phyloP scores from a whole-genome alignment of 1,140 invertebrate genomes.

The Meteorus sp. region DNA sequence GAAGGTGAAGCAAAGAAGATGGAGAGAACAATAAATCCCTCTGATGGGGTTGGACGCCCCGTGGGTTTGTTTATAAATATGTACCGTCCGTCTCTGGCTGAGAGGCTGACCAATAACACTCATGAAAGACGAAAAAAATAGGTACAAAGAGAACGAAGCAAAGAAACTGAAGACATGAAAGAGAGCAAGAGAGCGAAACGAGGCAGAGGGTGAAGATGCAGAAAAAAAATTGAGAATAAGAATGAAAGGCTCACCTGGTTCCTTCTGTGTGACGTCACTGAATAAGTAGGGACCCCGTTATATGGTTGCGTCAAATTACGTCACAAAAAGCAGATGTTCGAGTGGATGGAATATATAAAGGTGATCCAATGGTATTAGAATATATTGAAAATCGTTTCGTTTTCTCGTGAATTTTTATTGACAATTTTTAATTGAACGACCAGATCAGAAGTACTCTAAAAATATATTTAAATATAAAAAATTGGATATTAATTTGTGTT shows the following conservation, averaged over 20 bases:
- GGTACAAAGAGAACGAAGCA: constrained; percentile 6
- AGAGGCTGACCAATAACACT: constrained; percentile 18
- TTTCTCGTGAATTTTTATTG: too few relatives aligned
- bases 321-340: constrained; percentile 38
- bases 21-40: constrained; percentile 30
- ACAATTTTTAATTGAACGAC: too few relatives aligned
- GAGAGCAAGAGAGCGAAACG: neutral
- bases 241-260: constrained; percentile 20
- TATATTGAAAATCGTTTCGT: too few relatives aligned
- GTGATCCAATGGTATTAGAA: too few relatives aligned
- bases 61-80: constrained; percentile 45
- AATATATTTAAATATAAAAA: constrained; percentile 1
- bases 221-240: neutral
- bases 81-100: constrained; percentile 4
- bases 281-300: constrained; percentile 39
- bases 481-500: neutral
- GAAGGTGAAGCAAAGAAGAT: constrained; percentile 17
- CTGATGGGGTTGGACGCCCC: constrained; percentile 34
- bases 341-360: neutral
- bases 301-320: constrained; percentile 40
- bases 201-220: constrained; percentile 27
- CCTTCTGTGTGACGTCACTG: constrained; percentile 34
- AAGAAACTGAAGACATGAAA: constrained; percentile 17
- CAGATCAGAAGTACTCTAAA: too few relatives aligned
- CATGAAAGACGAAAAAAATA: constrained; percentile 32